Base-by-base conservation (phyloP, 2,888 invertebrate genomes). In the Drosophila stalkeri region DNA sequence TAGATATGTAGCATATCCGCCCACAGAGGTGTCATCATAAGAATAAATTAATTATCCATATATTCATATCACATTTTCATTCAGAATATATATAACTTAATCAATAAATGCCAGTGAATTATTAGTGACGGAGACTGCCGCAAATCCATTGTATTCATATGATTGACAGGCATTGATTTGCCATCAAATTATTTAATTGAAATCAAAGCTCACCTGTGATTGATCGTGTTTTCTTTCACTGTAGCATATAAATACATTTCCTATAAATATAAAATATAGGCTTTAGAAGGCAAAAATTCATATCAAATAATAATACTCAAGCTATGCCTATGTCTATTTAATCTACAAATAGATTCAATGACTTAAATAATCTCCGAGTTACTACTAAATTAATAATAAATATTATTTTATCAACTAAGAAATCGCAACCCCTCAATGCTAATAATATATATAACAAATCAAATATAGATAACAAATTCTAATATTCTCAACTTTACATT, bases 81-180 rank as follows among this genome's bases (percentile, higher is more conserved):
- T 5, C 9, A 11, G 11, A n/a, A 14, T 23, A 3, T 14, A 20
- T 23, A 2, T 20, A 44, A 16, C 27, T 27, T 9, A 47, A 27
- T 23, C 23, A 8, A 9, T 16, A 23, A 3, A 23, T 4, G 20
- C 23, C 16, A 46, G 27, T 27, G 27, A 47, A 3, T 4, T 12
- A 14, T 18, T 18, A 12, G 20, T 44, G 9, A 9, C 20, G 18
- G 2, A 12, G 0, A 46, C 46, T 14, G 23, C 23, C 8, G 23
- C 14, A 46, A 14, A 5, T 31, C 49, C 2, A 12, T 33, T 12
- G 31, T 51, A 12, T 31, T n/a, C 47, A 12, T 6, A 33, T 0
- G 49, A 31, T 33, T 51, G 49, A 33, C 49, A 51, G 49, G 2
- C 49, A 12, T 33, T 51, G 49, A 33, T 51, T 12, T 49, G 12